Percentiles rank a stretch among this genome's conserved stretches.
phyloP scores from a whole-genome alignment of 2,797 vertebrate genomes.

The Rhinichthys osculus region DNA sequence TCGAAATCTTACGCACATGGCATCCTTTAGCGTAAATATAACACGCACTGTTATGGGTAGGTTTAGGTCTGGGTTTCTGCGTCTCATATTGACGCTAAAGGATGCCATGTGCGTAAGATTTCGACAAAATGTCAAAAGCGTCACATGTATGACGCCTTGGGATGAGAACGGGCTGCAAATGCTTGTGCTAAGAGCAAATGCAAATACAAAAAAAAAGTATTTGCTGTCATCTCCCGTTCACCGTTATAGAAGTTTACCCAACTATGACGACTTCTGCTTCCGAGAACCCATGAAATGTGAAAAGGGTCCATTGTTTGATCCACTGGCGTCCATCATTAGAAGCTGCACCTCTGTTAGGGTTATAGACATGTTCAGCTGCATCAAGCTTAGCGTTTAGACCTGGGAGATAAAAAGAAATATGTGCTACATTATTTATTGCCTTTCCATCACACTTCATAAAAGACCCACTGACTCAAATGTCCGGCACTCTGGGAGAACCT shows the following conservation, averaged over 20 bases:
- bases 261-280: not conserved
- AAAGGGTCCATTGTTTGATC: not conserved
- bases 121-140: no score
- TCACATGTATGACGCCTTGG: no score
- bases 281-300: not conserved
- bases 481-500: not conserved
- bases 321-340: not conserved
- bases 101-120: no score
- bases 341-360: not conserved
- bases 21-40: no score
- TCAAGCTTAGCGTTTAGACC: constrained; percentile 7
- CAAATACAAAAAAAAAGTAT: not conserved
- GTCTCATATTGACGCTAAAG: no score
- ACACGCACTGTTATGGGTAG: no score
- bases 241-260: not conserved
- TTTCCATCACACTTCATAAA: constrained; percentile 29
- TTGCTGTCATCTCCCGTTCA: not conserved
- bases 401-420: constrained; percentile 31
- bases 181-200: not conserved
- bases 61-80: no score
- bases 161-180: not conserved
- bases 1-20: no score
- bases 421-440: constrained; percentile 16
- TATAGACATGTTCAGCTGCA: not conserved
- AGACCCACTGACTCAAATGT: not conserved